Conservation (phyloP, 2,113 vertebrate species). For the Malaclemys terrapin region DNA sequence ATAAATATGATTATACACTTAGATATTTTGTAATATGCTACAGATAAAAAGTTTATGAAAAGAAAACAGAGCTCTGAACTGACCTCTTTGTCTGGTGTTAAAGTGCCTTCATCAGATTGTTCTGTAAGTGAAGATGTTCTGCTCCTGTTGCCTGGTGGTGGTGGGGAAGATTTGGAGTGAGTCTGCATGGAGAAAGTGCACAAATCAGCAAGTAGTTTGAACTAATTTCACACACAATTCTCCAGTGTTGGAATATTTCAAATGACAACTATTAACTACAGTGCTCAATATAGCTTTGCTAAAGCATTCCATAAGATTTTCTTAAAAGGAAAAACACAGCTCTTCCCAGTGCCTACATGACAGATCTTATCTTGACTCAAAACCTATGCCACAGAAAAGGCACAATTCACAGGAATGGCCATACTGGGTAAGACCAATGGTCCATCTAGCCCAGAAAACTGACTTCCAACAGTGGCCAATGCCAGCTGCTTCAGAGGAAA, state of each 20-base stretch:
- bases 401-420: not conserved
- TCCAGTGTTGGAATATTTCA: not conserved
- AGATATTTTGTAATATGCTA: not conserved
- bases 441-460: not conserved
- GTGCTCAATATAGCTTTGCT: not conserved
- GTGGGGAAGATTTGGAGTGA: slow-evolving; percentile 43
- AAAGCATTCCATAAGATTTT: not conserved
- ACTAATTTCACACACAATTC: not conserved
- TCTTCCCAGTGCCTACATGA: rapidly evolving
- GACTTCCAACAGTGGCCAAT: too few relatives aligned
- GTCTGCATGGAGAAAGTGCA: slow-evolving; percentile 65
- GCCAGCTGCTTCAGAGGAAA: not conserved
- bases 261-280: not conserved
- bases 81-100: slow-evolving; percentile 90
- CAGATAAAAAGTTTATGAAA: not conserved
- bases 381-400: not conserved
- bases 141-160: slow-evolving; percentile 59
- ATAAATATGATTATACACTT: not conserved
- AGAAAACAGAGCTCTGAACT: slow-evolving; percentile 49
- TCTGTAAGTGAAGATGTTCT: slow-evolving; percentile 78
- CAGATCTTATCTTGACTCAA: not conserved
- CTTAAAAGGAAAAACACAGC: not conserved
- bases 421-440: not conserved
- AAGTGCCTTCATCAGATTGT: slow-evolving; percentile 80
- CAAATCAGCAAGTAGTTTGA: slow-evolving; percentile 15